phyloP scores from a whole-genome alignment of 2,797 vertebrate species.

The Nyctibius grandis region DNA sequence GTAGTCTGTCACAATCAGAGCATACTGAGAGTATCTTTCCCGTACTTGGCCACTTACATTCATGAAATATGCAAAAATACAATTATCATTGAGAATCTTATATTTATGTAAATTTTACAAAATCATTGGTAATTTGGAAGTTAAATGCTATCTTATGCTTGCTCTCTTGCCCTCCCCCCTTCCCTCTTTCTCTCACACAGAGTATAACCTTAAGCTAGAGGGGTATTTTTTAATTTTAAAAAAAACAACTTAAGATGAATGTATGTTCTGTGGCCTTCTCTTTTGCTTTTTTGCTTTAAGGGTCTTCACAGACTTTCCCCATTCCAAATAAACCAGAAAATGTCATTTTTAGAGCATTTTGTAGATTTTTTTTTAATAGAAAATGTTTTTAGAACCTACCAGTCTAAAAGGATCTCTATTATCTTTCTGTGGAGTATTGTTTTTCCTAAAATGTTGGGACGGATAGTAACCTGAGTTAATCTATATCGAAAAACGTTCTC shows the following conservation, averaged over 20 bases:
- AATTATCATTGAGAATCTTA: background rate
- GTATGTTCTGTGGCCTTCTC: background rate
- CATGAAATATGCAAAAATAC: background rate
- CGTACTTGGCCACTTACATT: background rate
- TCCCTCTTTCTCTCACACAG: background rate
- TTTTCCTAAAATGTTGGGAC: background rate
- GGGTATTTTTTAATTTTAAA: rapidly evolving
- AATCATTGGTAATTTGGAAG: background rate
- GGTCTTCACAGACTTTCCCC: background rate
- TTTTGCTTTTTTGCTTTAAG: background rate
- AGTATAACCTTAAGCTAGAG: background rate
- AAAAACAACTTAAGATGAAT: background rate
- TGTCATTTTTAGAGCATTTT: background rate
- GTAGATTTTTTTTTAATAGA: background rate
- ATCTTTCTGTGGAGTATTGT: background rate
- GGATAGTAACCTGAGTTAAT: background rate
- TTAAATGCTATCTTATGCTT: background rate
- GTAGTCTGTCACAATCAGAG: background rate
- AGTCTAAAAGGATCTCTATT: background rate
- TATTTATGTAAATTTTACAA: background rate
- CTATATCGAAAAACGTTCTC: background rate
- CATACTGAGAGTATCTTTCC: background rate
- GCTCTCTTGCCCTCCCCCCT: rapidly evolving
- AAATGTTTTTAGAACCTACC: rapidly evolving
- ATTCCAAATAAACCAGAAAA: background rate